Conservation (phyloP, 2,113 vertebrate species). For the Limanda limanda region DNA sequence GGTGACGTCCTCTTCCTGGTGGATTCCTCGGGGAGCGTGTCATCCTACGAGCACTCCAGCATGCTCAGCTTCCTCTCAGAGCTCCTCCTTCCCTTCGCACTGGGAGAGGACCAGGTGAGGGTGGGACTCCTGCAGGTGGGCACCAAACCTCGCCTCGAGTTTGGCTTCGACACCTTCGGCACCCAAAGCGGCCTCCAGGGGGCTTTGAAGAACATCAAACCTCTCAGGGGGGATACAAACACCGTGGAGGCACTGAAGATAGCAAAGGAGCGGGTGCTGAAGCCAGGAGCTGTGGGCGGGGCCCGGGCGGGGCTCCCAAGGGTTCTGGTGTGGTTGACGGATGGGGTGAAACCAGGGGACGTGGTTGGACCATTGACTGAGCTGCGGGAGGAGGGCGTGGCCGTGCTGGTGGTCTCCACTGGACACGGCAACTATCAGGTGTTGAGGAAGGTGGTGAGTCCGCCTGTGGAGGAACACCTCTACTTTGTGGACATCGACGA, state of each 20-base stretch:
- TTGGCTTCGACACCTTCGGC: slow-evolving; percentile 82
- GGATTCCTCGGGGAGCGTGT: slow-evolving; percentile 95
- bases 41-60: slow-evolving; percentile 90
- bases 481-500: slow-evolving; percentile 96
- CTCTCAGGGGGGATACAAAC: slow-evolving; percentile 94
- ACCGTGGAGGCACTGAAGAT: slow-evolving; percentile 87
- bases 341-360: slow-evolving; percentile 90
- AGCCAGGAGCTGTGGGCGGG: slow-evolving; percentile 41
- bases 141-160: slow-evolving; percentile 88
- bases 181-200: slow-evolving; percentile 72
- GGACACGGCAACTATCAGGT: slow-evolving; percentile 89
- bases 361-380: slow-evolving; percentile 86
- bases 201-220: slow-evolving; percentile 79
- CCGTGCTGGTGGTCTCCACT: slow-evolving; percentile 91
- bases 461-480: slow-evolving; percentile 85
- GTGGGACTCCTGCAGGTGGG: slow-evolving; percentile 93
- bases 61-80: slow-evolving; percentile 91
- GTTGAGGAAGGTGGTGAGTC: slow-evolving; percentile 86
- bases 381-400: slow-evolving; percentile 88
- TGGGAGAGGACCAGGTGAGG: slow-evolving; percentile 87
- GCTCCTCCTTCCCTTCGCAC: slow-evolving; percentile 86
- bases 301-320: slow-evolving; percentile 87
- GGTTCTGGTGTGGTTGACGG: slow-evolving; percentile 95
- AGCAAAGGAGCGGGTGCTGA: slow-evolving; percentile 82
- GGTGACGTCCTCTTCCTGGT: slow-evolving; percentile 92